A percentile compares a stretch with the other conserved stretches of the same genome.
phyloP scores from a whole-genome alignment of 23 tunicate species.

The Trididemnum nubilum region DNA sequence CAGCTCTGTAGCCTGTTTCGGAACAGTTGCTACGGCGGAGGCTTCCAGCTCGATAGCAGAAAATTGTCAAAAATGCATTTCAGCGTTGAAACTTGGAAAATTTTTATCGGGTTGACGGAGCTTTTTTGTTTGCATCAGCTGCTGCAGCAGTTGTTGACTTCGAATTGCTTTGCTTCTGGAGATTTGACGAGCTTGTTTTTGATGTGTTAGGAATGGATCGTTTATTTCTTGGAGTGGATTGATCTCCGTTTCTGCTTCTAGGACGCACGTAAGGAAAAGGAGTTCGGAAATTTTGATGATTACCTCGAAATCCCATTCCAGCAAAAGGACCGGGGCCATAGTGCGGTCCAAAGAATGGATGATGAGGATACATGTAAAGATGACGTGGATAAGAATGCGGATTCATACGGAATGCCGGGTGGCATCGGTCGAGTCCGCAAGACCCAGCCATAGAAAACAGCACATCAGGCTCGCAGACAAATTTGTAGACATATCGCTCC shows the following conservation, averaged over 20 bases:
- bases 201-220: no score
- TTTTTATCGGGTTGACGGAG: no score
- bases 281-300: not conserved
- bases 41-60: no score
- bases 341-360: not conserved
- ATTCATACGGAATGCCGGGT: constrained; percentile 25
- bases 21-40: no score
- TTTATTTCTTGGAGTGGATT: not conserved
- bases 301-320: not conserved
- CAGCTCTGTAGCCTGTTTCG: no score
- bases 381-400: constrained; percentile 39
- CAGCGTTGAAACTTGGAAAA: no score
- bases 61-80: no score
- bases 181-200: no score
- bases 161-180: no score
- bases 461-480: constrained; percentile 84
- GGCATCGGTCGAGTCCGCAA: constrained; percentile 47
- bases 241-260: not conserved
- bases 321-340: not conserved
- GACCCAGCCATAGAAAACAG: constrained; percentile 92
- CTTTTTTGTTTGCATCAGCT: no score
- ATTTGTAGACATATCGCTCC: constrained; percentile 97
- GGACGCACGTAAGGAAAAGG: not conserved
- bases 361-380: constrained; percentile 9
- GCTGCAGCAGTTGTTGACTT: no score